Conservation (phyloP, 2,888 invertebrate genomes). For the Argynnis bischoffii region DNA sequence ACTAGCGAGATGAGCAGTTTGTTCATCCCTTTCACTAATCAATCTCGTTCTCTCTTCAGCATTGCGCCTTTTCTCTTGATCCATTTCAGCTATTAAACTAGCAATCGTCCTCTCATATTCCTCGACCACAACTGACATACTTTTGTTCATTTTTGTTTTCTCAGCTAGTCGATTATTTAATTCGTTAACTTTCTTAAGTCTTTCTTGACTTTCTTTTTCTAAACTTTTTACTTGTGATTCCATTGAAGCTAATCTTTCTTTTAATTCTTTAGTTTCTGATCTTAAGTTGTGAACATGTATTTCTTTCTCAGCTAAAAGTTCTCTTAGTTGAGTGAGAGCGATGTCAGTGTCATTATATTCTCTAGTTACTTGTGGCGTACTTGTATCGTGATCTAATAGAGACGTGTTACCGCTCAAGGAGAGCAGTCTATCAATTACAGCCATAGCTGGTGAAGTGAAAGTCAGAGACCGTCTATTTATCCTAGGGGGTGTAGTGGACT, state of each 20-base stretch:
- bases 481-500: constrained; percentile 60
- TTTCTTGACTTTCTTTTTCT: constrained; percentile 61
- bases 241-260: constrained; percentile 66
- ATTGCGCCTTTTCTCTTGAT: constrained; percentile 84
- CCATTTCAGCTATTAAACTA: constrained; percentile 87
- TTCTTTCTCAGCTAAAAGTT: constrained; percentile 81
- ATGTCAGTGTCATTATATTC: constrained; percentile 65
- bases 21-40: constrained; percentile 83
- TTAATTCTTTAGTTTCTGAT: constrained; percentile 74
- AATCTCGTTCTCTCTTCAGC: constrained; percentile 78
- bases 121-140: constrained; percentile 86
- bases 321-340: constrained; percentile 71
- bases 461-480: constrained; percentile 68
- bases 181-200: constrained; percentile 64
- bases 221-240: constrained; percentile 66
- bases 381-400: constrained; percentile 52
- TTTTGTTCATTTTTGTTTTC: constrained; percentile 74
- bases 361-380: constrained; percentile 49
- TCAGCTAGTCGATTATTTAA: constrained; percentile 66
- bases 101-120: constrained; percentile 91
- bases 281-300: constrained; percentile 76
- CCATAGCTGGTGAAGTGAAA: constrained; percentile 77
- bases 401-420: constrained; percentile 70
- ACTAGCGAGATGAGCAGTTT: constrained; percentile 83
- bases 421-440: constrained; percentile 77